These are phyloP conservation scores for Lates calcarifer DNA, from an alignment of 2,113 vertebrate genomes.

Conservation along the genomic window DNA sequence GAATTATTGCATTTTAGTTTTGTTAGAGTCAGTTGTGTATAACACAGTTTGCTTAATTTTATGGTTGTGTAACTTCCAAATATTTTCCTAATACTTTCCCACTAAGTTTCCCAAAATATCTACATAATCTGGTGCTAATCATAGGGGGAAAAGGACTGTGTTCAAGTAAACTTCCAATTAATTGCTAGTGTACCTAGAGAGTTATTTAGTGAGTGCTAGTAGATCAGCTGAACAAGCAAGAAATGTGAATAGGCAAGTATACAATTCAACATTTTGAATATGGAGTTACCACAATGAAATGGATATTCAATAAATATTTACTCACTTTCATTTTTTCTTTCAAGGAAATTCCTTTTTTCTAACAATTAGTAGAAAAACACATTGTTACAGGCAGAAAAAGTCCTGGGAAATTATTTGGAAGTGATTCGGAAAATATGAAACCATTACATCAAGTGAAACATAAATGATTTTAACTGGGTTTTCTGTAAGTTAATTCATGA, in stretches of 20 bases:
- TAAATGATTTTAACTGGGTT: background rate
- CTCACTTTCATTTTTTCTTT: background rate
- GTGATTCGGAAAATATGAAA: background rate
- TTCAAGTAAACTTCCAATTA: background rate
- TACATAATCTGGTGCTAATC: constrained; percentile 17
- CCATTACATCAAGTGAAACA: background rate
- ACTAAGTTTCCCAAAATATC: background rate
- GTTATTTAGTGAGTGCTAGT: background rate
- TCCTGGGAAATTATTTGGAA: background rate
- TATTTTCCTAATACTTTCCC: background rate
- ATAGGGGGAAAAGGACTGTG: background rate
- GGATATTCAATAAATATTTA: too few species aligned
- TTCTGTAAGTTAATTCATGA: too few species aligned
- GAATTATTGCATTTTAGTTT: background rate
- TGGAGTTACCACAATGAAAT: too few species aligned
- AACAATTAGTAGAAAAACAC: background rate
- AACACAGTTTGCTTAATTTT: background rate
- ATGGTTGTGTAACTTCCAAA: background rate
- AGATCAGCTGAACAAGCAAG: background rate
- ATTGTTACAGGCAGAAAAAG: background rate
- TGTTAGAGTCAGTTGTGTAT: background rate
- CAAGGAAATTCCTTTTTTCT: background rate
- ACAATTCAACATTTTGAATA: too few species aligned
- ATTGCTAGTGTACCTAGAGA: background rate
- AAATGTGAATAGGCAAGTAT: too few species aligned